phyloP scores from a whole-genome alignment of 2,113 vertebrate species.

The Pan paniscus region DNA sequence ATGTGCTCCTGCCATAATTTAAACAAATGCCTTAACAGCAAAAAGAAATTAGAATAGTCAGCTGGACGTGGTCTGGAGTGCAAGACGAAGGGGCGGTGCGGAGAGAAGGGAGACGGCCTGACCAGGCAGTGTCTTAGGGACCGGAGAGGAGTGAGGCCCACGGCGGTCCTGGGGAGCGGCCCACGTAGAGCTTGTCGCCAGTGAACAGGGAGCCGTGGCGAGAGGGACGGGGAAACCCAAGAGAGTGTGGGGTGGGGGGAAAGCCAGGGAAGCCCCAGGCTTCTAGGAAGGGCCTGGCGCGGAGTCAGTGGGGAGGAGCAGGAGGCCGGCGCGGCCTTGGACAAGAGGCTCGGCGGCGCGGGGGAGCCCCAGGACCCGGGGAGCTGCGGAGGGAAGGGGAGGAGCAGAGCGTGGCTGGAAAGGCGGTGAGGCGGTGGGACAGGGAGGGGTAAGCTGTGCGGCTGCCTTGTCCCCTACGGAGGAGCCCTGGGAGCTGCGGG shows the following conservation, averaged over 20 bases:
- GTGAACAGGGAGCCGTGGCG: too few species aligned
- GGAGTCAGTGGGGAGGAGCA: background rate
- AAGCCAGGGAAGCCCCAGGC: background rate
- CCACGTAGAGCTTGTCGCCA: background rate
- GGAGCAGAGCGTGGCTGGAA: too few species aligned
- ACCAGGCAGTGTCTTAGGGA: too few species aligned
- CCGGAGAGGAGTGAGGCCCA: background rate
- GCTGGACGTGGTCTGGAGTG: background rate
- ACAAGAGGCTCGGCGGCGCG: too few species aligned
- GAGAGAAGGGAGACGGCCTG: background rate
- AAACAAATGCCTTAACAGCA: background rate
- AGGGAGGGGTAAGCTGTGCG: background rate
- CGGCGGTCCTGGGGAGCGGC: background rate
- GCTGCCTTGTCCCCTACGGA: too few species aligned
- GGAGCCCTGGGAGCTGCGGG: too few species aligned
- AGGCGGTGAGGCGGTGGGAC: too few species aligned
- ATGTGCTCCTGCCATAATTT: fast-evolving
- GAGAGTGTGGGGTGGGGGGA: background rate
- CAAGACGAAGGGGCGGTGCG: background rate
- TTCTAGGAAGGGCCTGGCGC: too few species aligned
- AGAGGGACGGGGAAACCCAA: background rate
- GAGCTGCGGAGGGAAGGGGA: background rate
- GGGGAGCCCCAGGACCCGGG: background rate
- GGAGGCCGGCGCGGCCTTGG: background rate
- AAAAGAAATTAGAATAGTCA: background rate